Conservation (phyloP, 2,113 vertebrate genomes). For the Fregata magnificens region DNA sequence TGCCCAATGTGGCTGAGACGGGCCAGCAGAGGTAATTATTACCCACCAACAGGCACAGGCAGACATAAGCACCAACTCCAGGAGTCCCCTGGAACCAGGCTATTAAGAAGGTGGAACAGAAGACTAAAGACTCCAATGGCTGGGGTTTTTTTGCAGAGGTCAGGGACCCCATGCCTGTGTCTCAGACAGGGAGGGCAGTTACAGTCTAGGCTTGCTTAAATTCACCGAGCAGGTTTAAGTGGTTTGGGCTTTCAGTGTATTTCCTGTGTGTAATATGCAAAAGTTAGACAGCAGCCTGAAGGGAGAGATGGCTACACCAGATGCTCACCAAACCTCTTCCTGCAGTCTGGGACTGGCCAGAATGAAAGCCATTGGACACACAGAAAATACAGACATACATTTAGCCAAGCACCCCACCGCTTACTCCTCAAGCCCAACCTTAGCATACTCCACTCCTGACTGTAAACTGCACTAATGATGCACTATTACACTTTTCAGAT, state of each 20-base stretch:
- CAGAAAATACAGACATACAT: not conserved
- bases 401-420: no score
- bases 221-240: not conserved
- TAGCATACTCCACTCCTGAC: not conserved
- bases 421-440: not conserved
- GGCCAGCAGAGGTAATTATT: not conserved
- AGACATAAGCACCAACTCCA: not conserved
- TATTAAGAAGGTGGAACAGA: accelerated
- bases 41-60: not conserved
- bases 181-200: not conserved
- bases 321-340: not conserved
- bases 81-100: not conserved
- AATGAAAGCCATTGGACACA: not conserved
- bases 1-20: not conserved
- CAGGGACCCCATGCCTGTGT: not conserved
- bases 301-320: not conserved
- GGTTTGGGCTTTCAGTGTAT: not conserved
- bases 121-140: accelerated
- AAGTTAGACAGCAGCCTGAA: not conserved
- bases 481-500: not conserved
- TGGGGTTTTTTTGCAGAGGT: not conserved
- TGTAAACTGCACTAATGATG: accelerated
- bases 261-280: not conserved
- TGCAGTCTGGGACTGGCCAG: not conserved
- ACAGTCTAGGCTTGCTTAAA: not conserved